Evolutionary conservation across 1,140 invertebrate genomes (phyloP), one percentile per base, ranked within the genome.

Genomic region (Drosophila kepulauana): DNA sequence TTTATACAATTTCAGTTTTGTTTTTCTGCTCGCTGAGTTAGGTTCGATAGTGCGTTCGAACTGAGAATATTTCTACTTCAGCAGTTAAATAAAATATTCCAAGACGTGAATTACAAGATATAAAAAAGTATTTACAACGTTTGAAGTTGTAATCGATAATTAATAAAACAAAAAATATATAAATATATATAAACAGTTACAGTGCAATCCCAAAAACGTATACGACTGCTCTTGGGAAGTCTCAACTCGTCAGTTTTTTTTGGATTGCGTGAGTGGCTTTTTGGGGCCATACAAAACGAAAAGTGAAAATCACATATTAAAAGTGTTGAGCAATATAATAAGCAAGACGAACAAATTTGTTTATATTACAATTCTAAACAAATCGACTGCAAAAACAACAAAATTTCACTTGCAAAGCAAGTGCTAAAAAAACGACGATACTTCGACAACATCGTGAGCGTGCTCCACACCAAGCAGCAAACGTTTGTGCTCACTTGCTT

Each of bases 351-450:
- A 61, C 38, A 8, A 8, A 56, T 80, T 87, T 82, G 79, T 75
- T 79, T 81, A 84, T 88, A 89, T 75, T 61, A 75, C 69, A 68
- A 62, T 67, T 56, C 82, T 82, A 88, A 72, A 84, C 73, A 87
- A 78, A 84, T 85, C 64, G 35, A 33, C 25, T 48, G 35, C 43
- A 76, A 71, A 43, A 54, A 66, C 66, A 77, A 87, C 59, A 72
- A 76, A 20, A 71, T 88, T 82, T 88, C 74, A 89, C 70, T 75
- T 88, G 78, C 71, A 71, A 78, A 77, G 70, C 62, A 49, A 69
- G 49, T 54, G 56, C 15, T 48, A 33, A 79, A 80, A 69, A 57
- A 84, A 61, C 56, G 52, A 77, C 15, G 33, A 73, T 69, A 72
- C 49, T 67, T 56, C 62, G 74, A 87, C 51, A 85, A 64, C 52